A percentile compares a stretch with the other conserved stretches of the same genome.
Evolutionary conservation across 2,113 vertebrate genomes (phyloP).

Genomic region (Ia io): DNA sequence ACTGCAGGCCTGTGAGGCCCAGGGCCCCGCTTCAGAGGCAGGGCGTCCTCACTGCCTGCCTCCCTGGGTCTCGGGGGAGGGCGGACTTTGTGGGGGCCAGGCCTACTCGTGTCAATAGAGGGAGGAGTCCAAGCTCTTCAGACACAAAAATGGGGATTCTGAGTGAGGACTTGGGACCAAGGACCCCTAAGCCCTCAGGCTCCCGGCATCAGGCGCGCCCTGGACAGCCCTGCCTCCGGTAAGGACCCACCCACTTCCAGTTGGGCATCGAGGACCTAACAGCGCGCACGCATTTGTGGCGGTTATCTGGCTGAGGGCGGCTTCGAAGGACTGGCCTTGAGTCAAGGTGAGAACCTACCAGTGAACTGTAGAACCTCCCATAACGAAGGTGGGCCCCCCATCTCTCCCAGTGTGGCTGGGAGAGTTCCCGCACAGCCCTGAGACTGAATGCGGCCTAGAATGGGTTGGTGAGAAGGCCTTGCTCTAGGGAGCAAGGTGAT

Average conservation of each 20-base stretch:
- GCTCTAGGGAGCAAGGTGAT: background rate
- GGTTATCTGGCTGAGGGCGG: background rate
- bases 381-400: background rate
- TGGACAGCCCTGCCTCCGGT: background rate
- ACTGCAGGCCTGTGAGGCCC: background rate
- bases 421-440: background rate
- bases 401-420: no score
- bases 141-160: background rate
- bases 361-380: no score
- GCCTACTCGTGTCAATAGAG: rapidly evolving
- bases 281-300: no score
- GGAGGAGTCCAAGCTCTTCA: background rate
- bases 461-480: background rate
- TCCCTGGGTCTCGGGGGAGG: no score
- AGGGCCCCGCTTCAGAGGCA: background rate
- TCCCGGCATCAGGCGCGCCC: background rate
- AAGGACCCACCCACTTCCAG: background rate
- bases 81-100: background rate
- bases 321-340: background rate
- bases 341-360: background rate
- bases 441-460: background rate
- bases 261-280: background rate
- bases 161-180: background rate
- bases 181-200: background rate
- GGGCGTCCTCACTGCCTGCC: background rate